Percentiles rank a stretch among this genome's conserved stretches.
Evolutionary conservation across 2,113 vertebrate genomes (phyloP).

Genomic region (Ellobius talpinus): DNA sequence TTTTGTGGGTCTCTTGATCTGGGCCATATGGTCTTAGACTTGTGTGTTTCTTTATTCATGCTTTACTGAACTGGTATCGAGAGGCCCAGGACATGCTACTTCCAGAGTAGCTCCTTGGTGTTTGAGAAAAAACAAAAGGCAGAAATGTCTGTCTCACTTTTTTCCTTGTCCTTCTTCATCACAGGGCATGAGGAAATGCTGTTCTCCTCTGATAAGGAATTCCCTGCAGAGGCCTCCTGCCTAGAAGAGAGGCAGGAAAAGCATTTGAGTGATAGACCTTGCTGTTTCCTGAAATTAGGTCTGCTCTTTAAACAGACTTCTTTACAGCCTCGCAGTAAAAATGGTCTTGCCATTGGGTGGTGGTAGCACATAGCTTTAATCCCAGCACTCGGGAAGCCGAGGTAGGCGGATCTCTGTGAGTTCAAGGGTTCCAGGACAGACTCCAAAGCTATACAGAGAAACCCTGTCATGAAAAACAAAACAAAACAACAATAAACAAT

Average conservation of each 20-base stretch:
- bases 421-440: too few relatives aligned
- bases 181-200: not conserved
- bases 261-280: not conserved
- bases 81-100: not conserved
- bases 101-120: too few relatives aligned
- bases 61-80: not conserved
- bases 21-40: not conserved
- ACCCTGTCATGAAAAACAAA: too few relatives aligned
- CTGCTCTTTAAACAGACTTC: not conserved
- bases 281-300: not conserved
- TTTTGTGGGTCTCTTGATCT: not conserved
- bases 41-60: not conserved
- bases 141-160: too few relatives aligned
- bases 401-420: too few relatives aligned
- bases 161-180: not conserved
- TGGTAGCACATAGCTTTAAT: too few relatives aligned
- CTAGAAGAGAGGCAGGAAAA: not conserved
- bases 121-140: not conserved
- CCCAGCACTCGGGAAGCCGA: too few relatives aligned
- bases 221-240: not conserved
- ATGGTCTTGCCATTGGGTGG: not conserved
- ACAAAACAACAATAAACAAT: too few relatives aligned
- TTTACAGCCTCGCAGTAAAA: not conserved
- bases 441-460: too few relatives aligned
- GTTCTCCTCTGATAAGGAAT: not conserved